These are phyloP conservation scores for Dolichallabes microphthalmus DNA, from an alignment of 2,113 vertebrate genomes.

Conservation along the genomic window DNA sequence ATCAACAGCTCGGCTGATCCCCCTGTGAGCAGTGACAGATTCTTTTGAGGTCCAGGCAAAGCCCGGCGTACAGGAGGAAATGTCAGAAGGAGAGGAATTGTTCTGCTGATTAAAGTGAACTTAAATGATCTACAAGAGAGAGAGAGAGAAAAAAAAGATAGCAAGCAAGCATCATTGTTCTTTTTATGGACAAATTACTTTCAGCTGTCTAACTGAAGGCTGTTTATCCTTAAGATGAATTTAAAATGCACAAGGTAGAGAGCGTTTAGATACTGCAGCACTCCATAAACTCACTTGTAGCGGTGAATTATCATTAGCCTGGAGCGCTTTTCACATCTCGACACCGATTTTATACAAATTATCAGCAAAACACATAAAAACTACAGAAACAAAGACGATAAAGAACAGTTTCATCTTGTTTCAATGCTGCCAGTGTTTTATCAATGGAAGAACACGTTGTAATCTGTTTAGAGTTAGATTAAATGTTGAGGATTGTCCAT, in stretches of 20 bases:
- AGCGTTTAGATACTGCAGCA: background rate
- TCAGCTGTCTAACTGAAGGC: constrained; percentile 27
- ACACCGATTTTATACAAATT: background rate
- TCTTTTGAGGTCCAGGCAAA: constrained; percentile 50
- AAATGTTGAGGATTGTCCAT: background rate
- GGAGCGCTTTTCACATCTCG: background rate
- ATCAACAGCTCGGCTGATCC: constrained; percentile 31
- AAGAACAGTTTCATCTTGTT: background rate
- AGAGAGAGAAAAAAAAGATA: background rate
- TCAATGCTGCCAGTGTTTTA: background rate
- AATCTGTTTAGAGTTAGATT: background rate
- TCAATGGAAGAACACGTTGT: background rate
- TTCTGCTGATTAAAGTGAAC: constrained; percentile 43
- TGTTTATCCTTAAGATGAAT: constrained; percentile 11
- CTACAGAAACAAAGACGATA: background rate
- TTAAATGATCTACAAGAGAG: constrained; percentile 5
- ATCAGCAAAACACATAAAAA: background rate
- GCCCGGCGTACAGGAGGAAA: constrained; percentile 53
- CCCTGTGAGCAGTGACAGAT: constrained; percentile 53
- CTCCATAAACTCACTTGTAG: background rate
- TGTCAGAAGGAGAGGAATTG: constrained; percentile 51
- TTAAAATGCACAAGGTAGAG: background rate
- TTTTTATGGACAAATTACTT: constrained; percentile 45
- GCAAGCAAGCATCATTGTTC: constrained; percentile 29
- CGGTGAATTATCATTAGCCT: background rate